Evolutionary conservation across 2,888 invertebrate species (phyloP).

Genomic region (Tinea trinotella): DNA sequence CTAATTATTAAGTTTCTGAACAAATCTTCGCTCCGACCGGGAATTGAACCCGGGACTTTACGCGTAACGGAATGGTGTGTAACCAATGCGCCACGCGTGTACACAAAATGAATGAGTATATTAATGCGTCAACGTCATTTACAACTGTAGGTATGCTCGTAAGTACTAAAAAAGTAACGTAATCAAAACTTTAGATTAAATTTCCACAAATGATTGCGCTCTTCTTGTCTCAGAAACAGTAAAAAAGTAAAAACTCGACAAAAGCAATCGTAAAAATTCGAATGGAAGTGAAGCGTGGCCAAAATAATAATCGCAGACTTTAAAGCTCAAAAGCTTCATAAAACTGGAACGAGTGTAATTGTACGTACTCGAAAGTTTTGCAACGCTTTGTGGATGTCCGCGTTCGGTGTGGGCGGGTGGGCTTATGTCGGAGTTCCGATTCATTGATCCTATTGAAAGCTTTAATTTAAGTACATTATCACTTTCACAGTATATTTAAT

Average conservation of each 20-base stretch:
- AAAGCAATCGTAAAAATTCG: conserved; percentile 33
- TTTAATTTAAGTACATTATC: background rate
- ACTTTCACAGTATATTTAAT: background rate
- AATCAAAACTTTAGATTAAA: conserved; percentile 25
- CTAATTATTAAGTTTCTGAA: too few species aligned
- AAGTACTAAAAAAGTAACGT: conserved; percentile 20
- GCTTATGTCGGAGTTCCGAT: conserved; percentile 1
- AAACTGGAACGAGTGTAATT: conserved; percentile 29
- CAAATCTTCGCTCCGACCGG: too few species aligned
- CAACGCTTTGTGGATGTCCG: conserved; percentile 17
- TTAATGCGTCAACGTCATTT: background rate
- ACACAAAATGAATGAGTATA: background rate
- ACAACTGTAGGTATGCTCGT: conserved; percentile 2
- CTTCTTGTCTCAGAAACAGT: conserved; percentile 25
- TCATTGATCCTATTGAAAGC: conserved; percentile 3
- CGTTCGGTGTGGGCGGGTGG: background rate
- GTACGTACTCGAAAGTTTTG: conserved; percentile 19
- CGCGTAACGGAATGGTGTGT: too few species aligned
- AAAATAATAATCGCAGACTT: conserved; percentile 34
- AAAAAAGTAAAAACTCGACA: conserved; percentile 34
- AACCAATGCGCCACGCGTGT: too few species aligned
- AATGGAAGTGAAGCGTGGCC: conserved; percentile 31
- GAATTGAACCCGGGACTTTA: too few species aligned
- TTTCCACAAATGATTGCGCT: conserved; percentile 24
- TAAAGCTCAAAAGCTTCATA: conserved; percentile 31